A percentile compares a stretch with the other conserved stretches of the same genome.
phyloP scores from a whole-genome alignment of 2,888 invertebrate species.

The Cerastoderma edule region DNA sequence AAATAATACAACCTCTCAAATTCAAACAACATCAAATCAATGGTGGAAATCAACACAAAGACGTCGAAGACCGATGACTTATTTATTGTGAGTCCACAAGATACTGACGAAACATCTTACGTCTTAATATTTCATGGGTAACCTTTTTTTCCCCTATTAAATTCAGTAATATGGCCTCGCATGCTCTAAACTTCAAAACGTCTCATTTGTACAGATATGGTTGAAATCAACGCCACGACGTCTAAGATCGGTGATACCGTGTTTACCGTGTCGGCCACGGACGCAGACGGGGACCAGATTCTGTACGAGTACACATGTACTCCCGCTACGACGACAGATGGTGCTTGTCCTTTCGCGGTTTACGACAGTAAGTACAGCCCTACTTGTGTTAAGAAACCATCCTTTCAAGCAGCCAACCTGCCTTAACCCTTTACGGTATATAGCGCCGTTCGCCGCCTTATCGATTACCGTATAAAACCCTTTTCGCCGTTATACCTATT shows the following conservation, averaged over 20 bases:
- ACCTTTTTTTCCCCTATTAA: neutral
- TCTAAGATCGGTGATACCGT: constrained; percentile 28
- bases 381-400: neutral
- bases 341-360: constrained; percentile 42
- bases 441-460: too few species aligned
- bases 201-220: constrained; percentile 38
- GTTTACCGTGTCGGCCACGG: constrained; percentile 42
- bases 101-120: too few species aligned
- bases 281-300: constrained; percentile 47
- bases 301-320: constrained; percentile 27
- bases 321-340: constrained; percentile 9
- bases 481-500: too few species aligned
- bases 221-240: constrained; percentile 48
- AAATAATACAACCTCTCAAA: too few species aligned
- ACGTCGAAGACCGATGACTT: too few species aligned
- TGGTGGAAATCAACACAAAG: too few species aligned
- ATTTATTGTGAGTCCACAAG: too few species aligned
- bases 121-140: neutral
- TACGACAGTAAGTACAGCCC: constrained; percentile 42
- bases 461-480: too few species aligned
- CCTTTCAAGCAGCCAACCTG: too few species aligned
- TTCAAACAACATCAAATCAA: too few species aligned
- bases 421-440: too few species aligned
- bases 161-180: neutral
- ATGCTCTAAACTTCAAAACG: neutral